Conservation (phyloP, 2,797 vertebrate species). For the Decapterus maruadsi region DNA sequence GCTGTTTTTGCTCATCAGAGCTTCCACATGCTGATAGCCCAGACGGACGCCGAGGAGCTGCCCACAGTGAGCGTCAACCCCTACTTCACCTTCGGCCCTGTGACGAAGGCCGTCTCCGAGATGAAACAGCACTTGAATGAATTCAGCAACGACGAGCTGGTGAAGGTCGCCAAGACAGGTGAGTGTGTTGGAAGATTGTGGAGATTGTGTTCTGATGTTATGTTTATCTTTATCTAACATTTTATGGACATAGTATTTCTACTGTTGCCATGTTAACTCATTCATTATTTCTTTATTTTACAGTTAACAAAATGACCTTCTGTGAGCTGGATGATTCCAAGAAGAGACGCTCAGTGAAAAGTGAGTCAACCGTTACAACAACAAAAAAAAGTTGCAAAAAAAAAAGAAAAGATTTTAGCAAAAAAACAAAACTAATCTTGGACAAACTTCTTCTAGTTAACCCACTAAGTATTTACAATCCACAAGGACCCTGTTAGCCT, state of each 20-base stretch:
- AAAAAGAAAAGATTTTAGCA: too few relatives aligned
- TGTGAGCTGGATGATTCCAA: slow-evolving; percentile 87
- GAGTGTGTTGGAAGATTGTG: slow-evolving; percentile 20
- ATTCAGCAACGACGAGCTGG: slow-evolving; percentile 86
- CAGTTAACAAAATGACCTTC: slow-evolving; percentile 90
- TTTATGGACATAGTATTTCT: neutral
- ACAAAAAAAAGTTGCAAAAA: too few relatives aligned
- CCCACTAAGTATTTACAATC: neutral
- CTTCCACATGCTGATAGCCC: slow-evolving; percentile 88
- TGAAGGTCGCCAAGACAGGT: slow-evolving; percentile 86
- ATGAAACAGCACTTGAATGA: slow-evolving; percentile 88
- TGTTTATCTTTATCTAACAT: neutral
- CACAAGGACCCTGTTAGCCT: neutral
- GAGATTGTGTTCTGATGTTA: neutral
- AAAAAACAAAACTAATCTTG: neutral
- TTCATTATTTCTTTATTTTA: slow-evolving; percentile 20
- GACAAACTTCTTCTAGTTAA: neutral
- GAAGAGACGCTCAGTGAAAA: slow-evolving; percentile 77
- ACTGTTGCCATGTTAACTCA: neutral
- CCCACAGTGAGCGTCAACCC: slow-evolving; percentile 86
- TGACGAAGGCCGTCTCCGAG: slow-evolving; percentile 87
- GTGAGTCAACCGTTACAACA: slow-evolving; percentile 79
- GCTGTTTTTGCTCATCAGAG: slow-evolving; percentile 61
- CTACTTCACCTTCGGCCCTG: slow-evolving; percentile 85
- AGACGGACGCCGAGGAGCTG: slow-evolving; percentile 87